phyloP scores from a whole-genome alignment of 2,113 vertebrate species.

The Solea senegalensis region DNA sequence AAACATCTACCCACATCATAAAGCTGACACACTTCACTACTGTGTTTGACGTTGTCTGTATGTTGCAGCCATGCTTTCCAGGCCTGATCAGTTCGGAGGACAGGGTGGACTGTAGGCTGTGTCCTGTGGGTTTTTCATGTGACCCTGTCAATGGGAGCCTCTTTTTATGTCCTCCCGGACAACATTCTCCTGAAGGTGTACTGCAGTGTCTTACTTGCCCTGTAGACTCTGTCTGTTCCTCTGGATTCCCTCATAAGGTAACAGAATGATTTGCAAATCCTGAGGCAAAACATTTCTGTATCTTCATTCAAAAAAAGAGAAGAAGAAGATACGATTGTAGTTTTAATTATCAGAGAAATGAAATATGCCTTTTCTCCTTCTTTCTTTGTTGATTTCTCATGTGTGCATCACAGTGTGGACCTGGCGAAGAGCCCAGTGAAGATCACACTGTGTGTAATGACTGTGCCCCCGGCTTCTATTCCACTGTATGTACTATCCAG shows the following conservation, averaged over 20 bases:
- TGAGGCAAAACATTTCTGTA: neutral
- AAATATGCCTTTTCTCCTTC: neutral
- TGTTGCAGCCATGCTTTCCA: conserved; percentile 80
- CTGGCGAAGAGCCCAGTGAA: conserved; percentile 79
- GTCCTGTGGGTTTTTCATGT: conserved; percentile 86
- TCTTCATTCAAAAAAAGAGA: neutral
- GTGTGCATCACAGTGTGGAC: conserved; percentile 60
- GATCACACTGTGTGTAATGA: conserved; percentile 68
- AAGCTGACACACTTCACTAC: no score
- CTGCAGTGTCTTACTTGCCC: conserved; percentile 82
- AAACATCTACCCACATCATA: neutral
- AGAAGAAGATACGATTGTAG: neutral
- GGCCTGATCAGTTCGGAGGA: conserved; percentile 84
- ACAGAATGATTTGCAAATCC: neutral
- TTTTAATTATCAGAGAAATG: neutral
- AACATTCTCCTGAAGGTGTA: conserved; percentile 82
- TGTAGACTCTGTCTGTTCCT: conserved; percentile 77
- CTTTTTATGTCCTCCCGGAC: conserved; percentile 79
- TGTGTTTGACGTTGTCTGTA: neutral
- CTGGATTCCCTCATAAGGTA: conserved; percentile 80
- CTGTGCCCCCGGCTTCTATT: conserved; percentile 75
- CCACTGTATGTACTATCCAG: conserved; percentile 59
- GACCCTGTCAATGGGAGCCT: conserved; percentile 67
- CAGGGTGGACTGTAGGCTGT: conserved; percentile 79
- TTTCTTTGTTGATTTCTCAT: neutral